Conservation (phyloP, 2,888 invertebrate genomes). For the Thalpophila matura region DNA sequence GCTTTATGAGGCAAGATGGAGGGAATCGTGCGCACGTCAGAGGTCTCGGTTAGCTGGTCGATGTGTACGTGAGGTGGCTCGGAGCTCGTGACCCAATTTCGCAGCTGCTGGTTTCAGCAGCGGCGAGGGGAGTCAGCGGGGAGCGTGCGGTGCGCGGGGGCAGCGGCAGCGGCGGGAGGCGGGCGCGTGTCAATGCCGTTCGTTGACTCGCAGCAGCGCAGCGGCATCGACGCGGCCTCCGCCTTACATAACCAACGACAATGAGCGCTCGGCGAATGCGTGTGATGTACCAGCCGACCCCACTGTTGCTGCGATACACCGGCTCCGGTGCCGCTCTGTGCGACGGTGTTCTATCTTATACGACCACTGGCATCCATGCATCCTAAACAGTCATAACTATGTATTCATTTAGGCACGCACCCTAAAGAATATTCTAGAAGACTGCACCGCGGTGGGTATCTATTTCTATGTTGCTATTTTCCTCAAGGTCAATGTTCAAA, state of each 20-base stretch:
- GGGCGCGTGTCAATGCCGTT: slow-evolving; percentile 90
- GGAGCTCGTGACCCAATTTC: slow-evolving; percentile 90
- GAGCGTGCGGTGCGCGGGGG: slow-evolving; percentile 65
- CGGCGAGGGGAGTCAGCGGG: slow-evolving; percentile 77
- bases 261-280: slow-evolving; percentile 84
- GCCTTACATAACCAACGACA: slow-evolving; percentile 90
- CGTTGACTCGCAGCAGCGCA: slow-evolving; percentile 89
- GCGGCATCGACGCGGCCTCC: slow-evolving; percentile 88
- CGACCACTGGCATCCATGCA: not conserved
- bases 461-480: slow-evolving; percentile 5
- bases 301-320: slow-evolving; percentile 48
- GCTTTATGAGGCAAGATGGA: slow-evolving; percentile 39
- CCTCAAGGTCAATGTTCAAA: slow-evolving; percentile 35
- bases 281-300: slow-evolving; percentile 79
- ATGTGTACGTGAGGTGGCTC: slow-evolving; percentile 82
- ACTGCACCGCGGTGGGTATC: not conserved
- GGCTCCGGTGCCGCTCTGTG: slow-evolving; percentile 26
- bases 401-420: not conserved
- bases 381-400: slow-evolving; percentile 1
- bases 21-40: slow-evolving; percentile 69
- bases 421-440: slow-evolving; percentile 40
- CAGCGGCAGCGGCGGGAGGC: slow-evolving; percentile 73
- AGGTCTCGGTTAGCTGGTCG: slow-evolving; percentile 78
- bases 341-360: slow-evolving; percentile 6
- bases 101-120: slow-evolving; percentile 90